Evolutionary conservation across 2,888 invertebrate genomes (phyloP).

Genomic region (Rhabditoides inermis): DNA sequence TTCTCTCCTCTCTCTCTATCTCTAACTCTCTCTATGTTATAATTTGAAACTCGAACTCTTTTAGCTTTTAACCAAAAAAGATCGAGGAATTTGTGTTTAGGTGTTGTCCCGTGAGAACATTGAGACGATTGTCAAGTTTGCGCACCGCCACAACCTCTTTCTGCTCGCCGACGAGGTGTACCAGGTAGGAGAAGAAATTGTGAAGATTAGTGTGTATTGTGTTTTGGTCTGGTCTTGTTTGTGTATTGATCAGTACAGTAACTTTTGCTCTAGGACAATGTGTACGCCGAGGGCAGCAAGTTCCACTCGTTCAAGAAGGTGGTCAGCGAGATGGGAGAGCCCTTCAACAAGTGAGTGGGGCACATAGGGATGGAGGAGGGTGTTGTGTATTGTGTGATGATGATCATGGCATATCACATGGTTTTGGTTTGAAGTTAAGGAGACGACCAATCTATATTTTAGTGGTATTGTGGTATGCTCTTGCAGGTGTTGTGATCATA

Average conservation of each 20-base stretch:
- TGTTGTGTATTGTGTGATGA: too few relatives aligned
- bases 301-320: conserved; percentile 94
- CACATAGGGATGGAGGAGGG: not conserved
- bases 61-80: conserved; percentile 54
- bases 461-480: not conserved
- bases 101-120: conserved; percentile 82
- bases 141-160: conserved; percentile 72
- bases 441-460: not conserved
- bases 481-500: not conserved
- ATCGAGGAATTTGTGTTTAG: too few relatives aligned
- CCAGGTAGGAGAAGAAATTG: not conserved
- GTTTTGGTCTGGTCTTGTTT: not conserved
- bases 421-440: not conserved
- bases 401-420: not conserved
- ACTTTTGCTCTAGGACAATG: conserved; percentile 69
- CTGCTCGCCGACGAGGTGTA: conserved; percentile 80
- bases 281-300: conserved; percentile 75
- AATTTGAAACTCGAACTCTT: not conserved
- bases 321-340: conserved; percentile 76
- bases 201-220: not conserved
- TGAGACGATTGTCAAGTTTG: conserved; percentile 80
- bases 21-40: conserved; percentile 4
- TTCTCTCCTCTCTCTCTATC: not conserved
- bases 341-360: conserved; percentile 61
- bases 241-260: not conserved